Base-by-base conservation (phyloP, 2,888 invertebrate species). In the Lomographa bimaculata region DNA sequence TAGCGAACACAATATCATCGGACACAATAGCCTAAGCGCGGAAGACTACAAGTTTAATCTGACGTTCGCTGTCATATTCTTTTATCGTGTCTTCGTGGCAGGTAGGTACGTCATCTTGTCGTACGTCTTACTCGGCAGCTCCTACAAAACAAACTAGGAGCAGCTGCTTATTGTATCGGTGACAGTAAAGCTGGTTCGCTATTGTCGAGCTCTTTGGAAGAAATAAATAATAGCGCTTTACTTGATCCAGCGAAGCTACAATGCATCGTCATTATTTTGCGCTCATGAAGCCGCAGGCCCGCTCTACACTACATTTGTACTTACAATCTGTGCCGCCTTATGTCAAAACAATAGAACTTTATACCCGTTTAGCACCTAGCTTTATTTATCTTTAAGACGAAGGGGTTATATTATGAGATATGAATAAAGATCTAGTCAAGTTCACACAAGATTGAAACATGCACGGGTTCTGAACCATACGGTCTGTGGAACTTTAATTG, bases 211-310 rank as follows among this genome's bases (percentile, higher is more conserved):
- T 71, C 54, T 64, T 75, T 63, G 60, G 56, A 69, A 79, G 80
- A 79, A 81, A 82, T 81, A 86, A 60, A 71, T 84, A 85, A 87
- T 77, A 80, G 79, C 81, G 74, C 74, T 81, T 86, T 85, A 78
- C 74, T 76, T 75, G 78, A 80, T 79, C 78, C 71, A 64, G 49
- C 68, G 73, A 72, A 68, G 76, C 70, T 70, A 82, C 80, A 83
- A 80, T 81, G 59, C 74, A 60, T 76, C 67, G 79, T 79, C 77
- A 81, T 86, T 84, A 85, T 80, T 76, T 78, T 55, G 65, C 65
- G 75, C 69, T 79, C 73, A 75, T 58, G 60, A 64, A 66, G 59
- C 65, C 54, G 61, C 55, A 54, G 60, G 54, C 50, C 54, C 64
- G 70, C 65, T 63, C 69, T 73, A 68, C 65, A 66, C 59, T 70